Evolutionary conservation across 2,113 vertebrate genomes (phyloP), one percentile per base, ranked within the genome.

Genomic region (Albula glossodonta): DNA sequence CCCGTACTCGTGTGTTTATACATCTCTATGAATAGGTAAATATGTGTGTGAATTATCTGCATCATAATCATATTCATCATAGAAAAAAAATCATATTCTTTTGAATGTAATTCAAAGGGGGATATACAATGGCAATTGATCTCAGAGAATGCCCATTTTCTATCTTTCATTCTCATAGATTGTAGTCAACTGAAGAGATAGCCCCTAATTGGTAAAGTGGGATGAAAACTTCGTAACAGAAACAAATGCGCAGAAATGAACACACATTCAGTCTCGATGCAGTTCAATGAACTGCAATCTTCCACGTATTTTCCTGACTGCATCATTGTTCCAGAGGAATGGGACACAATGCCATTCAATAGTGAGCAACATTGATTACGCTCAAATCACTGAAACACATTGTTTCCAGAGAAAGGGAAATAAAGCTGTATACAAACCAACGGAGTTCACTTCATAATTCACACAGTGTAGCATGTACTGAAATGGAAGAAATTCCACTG

Each of bases 341-440:
- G 49, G 22, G 85, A 92, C 87, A 86, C 85, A 78, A 88, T 10
- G 87, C 31, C n/a, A 88, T 83, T 90, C 88, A 86, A 88, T 80
- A 88, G 70, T 81, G 82, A 57, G 83, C 48, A 90, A 88, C 60
- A 88, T 87, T 91, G 91, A 91, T 92, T 89, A 88, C 84, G 87
- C 78, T 84, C 83, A 90, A 92, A 91, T 91, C 87, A 87, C 85
- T 86, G 87, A 87, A 51, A 48, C 3, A 82, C 90, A 90, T 92
- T 91, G 90, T 93, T 91, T 88, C 87, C 88, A 88, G 83, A 89
- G 90, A 91, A 50, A 82, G 91, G 90, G 86, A 63, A 86, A 90
- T 88, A 48, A 19, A 80, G 89, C 53, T 85, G 88, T 87, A 88
- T 84, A 89, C 91, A 89, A 86, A 84, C 87, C 82, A 83, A 89